A percentile compares a stretch with the other conserved stretches of the same genome.
These are phyloP conservation scores for Drosophila mauritiana DNA, from an alignment of 1,140 invertebrate species.

Conservation along the genomic window DNA sequence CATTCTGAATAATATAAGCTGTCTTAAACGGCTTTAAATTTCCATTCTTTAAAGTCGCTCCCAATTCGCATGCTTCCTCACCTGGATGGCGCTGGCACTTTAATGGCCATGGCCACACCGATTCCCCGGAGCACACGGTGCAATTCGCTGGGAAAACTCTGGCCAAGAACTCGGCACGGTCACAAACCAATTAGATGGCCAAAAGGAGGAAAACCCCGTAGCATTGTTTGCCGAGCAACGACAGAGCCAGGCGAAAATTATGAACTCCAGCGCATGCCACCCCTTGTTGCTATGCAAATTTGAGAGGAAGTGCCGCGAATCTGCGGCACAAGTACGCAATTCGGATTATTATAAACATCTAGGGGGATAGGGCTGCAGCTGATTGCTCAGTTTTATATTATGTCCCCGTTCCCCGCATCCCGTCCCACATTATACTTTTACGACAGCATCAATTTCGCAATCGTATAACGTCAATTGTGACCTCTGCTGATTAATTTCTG, in stretches of 20 bases:
- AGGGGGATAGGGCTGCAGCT: constrained; percentile 23
- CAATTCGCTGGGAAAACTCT: constrained; percentile 5
- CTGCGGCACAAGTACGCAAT: constrained; percentile 20
- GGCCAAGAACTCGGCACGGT: constrained; percentile 9
- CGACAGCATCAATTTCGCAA: constrained; percentile 74
- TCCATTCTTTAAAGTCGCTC: background rate
- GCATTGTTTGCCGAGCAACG: constrained; percentile 14
- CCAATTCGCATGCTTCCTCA: background rate
- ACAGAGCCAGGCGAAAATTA: constrained; percentile 2
- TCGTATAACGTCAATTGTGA: constrained; percentile 72
- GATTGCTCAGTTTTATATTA: constrained; percentile 34
- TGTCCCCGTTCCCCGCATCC: constrained; percentile 13
- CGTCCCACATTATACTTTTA: constrained; percentile 69
- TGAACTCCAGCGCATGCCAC: constrained; percentile 7
- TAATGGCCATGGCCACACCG: constrained; percentile 8
- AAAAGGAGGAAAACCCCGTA: background rate
- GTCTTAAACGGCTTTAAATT: no score
- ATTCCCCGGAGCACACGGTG: constrained; percentile 26
- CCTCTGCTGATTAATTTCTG: constrained; percentile 77
- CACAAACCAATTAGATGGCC: constrained; percentile 25
- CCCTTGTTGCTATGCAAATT: constrained; percentile 25
- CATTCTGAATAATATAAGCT: no score
- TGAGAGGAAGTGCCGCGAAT: background rate
- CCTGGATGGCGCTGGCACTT: constrained; percentile 2
- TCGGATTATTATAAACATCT: constrained; percentile 37